Percentiles rank a stretch among this genome's conserved stretches.
These are phyloP conservation scores for Tenebrosternarchus preto DNA, from an alignment of 2,113 vertebrate species.

Conservation along the genomic window DNA sequence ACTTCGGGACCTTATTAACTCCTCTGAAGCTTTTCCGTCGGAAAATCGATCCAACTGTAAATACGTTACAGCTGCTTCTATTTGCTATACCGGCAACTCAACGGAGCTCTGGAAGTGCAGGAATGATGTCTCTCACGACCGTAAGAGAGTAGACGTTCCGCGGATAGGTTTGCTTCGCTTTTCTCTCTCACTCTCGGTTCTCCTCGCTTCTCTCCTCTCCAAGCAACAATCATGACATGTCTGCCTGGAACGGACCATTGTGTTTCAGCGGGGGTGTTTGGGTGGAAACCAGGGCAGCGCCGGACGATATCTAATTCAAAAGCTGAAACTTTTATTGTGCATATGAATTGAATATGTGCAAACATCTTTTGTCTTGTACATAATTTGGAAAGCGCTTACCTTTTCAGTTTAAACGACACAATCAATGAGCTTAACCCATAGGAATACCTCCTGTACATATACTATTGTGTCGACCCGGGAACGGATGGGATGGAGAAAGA, in stretches of 20 bases:
- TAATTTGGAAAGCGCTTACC: neutral
- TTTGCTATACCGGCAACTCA: no score
- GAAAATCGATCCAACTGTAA: conserved; percentile 41
- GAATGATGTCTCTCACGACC: conserved; percentile 31
- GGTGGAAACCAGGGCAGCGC: conserved; percentile 32
- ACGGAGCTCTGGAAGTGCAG: conserved; percentile 18
- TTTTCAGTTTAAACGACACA: neutral
- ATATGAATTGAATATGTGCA: neutral
- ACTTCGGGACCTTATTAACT: conserved; percentile 7
- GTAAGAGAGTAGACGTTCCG: neutral
- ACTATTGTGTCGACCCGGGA: neutral
- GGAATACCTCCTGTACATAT: neutral
- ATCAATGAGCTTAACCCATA: neutral
- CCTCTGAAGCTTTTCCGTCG: conserved; percentile 39
- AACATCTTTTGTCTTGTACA: neutral
- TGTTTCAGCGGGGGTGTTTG: conserved; percentile 47
- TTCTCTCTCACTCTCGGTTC: neutral
- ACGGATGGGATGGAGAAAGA: conserved; percentile 30
- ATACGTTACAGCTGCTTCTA: conserved; percentile 12
- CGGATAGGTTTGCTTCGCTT: conserved; percentile 25
- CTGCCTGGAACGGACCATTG: conserved; percentile 73
- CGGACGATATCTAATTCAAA: no score
- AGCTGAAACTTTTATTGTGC: neutral
- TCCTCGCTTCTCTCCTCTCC: conserved; percentile 64
- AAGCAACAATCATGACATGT: conserved; percentile 73